These are phyloP conservation scores for Mimumesa dahlbomi DNA, from an alignment of 2,888 invertebrate species.

Conservation along the genomic window DNA sequence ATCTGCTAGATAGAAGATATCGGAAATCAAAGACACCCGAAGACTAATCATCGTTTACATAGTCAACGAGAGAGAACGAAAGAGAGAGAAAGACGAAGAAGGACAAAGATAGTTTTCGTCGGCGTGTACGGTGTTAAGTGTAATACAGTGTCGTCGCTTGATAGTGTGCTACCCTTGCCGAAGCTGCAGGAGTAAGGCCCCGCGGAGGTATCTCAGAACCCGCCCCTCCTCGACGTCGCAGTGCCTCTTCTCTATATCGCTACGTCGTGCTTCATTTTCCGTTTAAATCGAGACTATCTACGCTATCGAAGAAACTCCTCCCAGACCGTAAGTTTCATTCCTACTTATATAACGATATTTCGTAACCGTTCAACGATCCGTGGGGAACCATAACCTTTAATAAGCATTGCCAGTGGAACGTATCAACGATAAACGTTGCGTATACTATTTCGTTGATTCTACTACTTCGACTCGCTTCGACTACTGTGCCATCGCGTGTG, in stretches of 20 bases:
- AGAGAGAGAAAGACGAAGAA: slow-evolving; percentile 4
- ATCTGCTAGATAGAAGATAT: slow-evolving; percentile 2
- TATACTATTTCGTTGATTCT: slow-evolving; percentile 48
- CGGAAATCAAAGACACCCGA: slow-evolving; percentile 10
- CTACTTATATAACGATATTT: neutral
- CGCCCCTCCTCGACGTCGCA: slow-evolving; percentile 66
- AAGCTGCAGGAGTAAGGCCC: slow-evolving; percentile 60
- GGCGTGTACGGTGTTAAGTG: slow-evolving; percentile 55
- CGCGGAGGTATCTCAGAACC: slow-evolving; percentile 67
- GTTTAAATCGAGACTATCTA: slow-evolving; percentile 56
- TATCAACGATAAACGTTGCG: slow-evolving; percentile 24
- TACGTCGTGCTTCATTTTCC: slow-evolving; percentile 62
- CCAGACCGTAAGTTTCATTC: slow-evolving; percentile 54
- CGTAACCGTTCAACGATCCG: neutral
- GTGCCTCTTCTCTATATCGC: slow-evolving; percentile 64
- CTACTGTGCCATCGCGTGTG: slow-evolving; percentile 44
- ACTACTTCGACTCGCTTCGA: slow-evolving; percentile 44
- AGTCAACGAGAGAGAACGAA: neutral
- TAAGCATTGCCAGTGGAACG: slow-evolving; percentile 9
- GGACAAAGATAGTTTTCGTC: slow-evolving; percentile 11
- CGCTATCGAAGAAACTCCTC: slow-evolving; percentile 57
- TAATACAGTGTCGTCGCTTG: slow-evolving; percentile 54
- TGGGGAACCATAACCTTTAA: neutral
- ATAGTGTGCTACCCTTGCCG: slow-evolving; percentile 60
- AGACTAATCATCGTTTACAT: slow-evolving; percentile 16